These are phyloP conservation scores for Philaethria dido DNA, from an alignment of 2,888 invertebrate species.

Conservation along the genomic window DNA sequence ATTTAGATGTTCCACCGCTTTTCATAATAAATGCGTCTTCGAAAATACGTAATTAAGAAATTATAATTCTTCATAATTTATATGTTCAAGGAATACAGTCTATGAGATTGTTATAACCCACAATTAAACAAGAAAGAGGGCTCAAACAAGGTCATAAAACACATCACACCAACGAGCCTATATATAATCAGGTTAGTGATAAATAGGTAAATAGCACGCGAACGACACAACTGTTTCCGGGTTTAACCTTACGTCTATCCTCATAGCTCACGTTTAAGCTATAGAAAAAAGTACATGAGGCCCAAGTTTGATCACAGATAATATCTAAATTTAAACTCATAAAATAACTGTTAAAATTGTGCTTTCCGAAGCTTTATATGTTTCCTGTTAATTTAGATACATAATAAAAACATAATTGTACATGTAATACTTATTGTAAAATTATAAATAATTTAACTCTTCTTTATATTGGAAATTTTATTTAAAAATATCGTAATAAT, in stretches of 20 bases:
- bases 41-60: not conserved
- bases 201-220: slow-evolving; percentile 83
- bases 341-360: not conserved
- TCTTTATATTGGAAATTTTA: not conserved
- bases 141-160: slow-evolving; percentile 79
- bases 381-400: not conserved
- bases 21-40: not conserved
- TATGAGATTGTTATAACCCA: slow-evolving; percentile 11
- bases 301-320: not conserved
- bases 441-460: not conserved
- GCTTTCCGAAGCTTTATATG: not conserved
- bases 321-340: not conserved
- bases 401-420: too few species aligned
- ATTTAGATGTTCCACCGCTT: not conserved
- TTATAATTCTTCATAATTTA: slow-evolving; percentile 1
- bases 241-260: slow-evolving; percentile 48
- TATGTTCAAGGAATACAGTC: not conserved
- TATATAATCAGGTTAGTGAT: slow-evolving; percentile 84
- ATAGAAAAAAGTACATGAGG: not conserved
- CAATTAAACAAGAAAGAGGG: slow-evolving; percentile 60
- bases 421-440: too few species aligned
- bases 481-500: not conserved
- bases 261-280: slow-evolving; percentile 38
- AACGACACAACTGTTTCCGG: slow-evolving; percentile 80
- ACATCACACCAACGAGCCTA: slow-evolving; percentile 77